Evolutionary conservation across 2,113 vertebrate species (phyloP), one percentile per base, ranked within the genome.

Genomic region (Mesitornis unicolor): DNA sequence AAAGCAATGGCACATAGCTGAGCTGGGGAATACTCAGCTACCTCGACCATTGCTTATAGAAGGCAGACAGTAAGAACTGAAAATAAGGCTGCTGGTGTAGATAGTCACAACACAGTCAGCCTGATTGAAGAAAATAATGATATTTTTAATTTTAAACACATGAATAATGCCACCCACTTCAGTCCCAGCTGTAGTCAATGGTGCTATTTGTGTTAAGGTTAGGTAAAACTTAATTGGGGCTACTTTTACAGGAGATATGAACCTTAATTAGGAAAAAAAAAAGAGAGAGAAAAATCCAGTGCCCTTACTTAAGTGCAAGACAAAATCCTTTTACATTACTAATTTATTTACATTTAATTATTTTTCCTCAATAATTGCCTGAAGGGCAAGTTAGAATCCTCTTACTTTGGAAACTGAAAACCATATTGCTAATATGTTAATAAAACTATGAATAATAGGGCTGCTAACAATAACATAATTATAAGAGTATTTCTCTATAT

Each of bases 291-390:
- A 45, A 76, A 35, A 77, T 50, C 47, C 24, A 26, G 21, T 48
- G 63, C n/a, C 35, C 64, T 94, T 75, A 85, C 29, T 93, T 67
- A 89, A 69, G 54, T 47, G 35, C 25, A 57, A 80, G 51, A 45
- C 6, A 84, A 81, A 81, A 93, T 84, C 9, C 40, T 94, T 92
- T 92, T 42, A 68, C 43, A 28, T 81, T 84, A 88, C 36, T 88
- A 83, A 90, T 88, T 92, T 94, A 89, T 96, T 96, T 96, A 92
- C 71, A 84, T 81, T 93, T 89, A 75, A 89, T 90, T 94, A 74
- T 89, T 92, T 83, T 74, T 79, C 45, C 40, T 90, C 54, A 80
- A 68, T 64, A 36, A 71, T 70, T 90, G 60, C 87, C 75, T 84
- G 68, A 84, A 94, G 82, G 75, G 25, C 15, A 95, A 92, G 51